A percentile compares a stretch with the other conserved stretches of the same genome.
phyloP scores from a whole-genome alignment of 1,140 invertebrate genomes.

The Conus ventricosus region DNA sequence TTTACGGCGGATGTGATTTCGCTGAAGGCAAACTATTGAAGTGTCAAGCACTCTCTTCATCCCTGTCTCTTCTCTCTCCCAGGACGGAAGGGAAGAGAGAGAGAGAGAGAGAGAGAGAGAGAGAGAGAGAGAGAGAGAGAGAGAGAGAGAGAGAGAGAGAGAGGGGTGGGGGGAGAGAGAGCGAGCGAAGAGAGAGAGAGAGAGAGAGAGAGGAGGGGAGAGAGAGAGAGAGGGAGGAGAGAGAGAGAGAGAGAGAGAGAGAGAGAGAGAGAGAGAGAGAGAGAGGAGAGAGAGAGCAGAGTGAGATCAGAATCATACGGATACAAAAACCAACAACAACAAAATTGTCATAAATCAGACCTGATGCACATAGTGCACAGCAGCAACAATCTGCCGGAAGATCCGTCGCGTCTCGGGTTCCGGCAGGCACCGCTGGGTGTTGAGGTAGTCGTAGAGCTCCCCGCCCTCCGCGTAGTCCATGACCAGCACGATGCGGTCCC shows the following conservation, averaged over 20 bases:
- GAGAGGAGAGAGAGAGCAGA: not conserved
- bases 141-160: no score
- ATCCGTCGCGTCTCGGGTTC: conserved; percentile 96
- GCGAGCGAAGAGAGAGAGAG: not conserved
- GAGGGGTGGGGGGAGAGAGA: not conserved
- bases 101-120: no score
- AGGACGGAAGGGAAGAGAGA: no score
- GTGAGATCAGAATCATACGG: not conserved
- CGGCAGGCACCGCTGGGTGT: conserved; percentile 90
- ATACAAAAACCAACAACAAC: not conserved
- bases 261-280: not conserved
- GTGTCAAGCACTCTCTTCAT: no score
- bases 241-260: no score
- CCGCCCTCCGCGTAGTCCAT: conserved; percentile 99
- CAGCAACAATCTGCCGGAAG: conserved; percentile 98
- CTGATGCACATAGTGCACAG: conserved; percentile 99
- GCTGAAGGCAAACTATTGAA: no score
- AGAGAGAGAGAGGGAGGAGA: not conserved
- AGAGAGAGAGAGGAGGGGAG: not conserved
- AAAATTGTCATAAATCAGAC: conserved; percentile 67
- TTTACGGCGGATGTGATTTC: no score
- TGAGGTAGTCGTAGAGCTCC: conserved; percentile 98
- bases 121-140: no score
- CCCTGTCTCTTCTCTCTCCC: no score
- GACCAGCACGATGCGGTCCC: conserved; percentile 98